Base-by-base conservation (phyloP, 2,797 vertebrate species). In the Acrossocheilus wenchowensis region DNA sequence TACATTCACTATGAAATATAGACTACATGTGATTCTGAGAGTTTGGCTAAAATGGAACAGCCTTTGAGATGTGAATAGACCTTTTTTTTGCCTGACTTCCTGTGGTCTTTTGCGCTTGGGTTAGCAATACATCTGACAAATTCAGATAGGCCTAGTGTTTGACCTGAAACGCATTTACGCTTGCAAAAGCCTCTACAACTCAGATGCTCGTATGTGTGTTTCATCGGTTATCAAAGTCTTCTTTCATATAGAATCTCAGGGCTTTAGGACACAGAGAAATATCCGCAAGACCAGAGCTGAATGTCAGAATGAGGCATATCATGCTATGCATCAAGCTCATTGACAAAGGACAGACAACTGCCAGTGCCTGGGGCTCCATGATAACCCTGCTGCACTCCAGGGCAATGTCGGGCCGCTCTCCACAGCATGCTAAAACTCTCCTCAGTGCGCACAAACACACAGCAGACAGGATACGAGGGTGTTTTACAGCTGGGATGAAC, bases 261-360 rank as follows among this genome's bases (percentile, higher is more conserved):
- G 68, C 17, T 78, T 84, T 39, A 41, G 64, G 64, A 80, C 39
- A 71, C 6, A 43, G 36, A 11, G 9, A 73, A 74, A 81, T 81
- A 62, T 52, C 39, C 21, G 6, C 66, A 80, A 64, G 15, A 74
- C 50, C 54, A 79, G 75, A 62, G 78, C 34, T 86, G 52, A 73
- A 81, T 62, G 41, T 73, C 54, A 72, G 52, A 52, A 81, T 64
- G 23, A 74, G 68, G 54, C 26, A 50, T 73, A 86, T 86, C 54
- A 5, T 72, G 21, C 7, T 62, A 34, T 74, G 68, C 52, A 81
- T 84, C 77, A 81, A 19, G 21, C 57, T 87, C 84, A 66, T 81
- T 84, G 75, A 84, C 69, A 80, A 74, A 66, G 43, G 54, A 84
- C 57, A 84, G 43, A 84, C 50, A 84, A 60, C 68, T 41, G 54